Percentiles rank a stretch among this genome's conserved stretches.
These are phyloP conservation scores for Mallotus villosus DNA, from an alignment of 2,797 vertebrate genomes.

Conservation along the genomic window DNA sequence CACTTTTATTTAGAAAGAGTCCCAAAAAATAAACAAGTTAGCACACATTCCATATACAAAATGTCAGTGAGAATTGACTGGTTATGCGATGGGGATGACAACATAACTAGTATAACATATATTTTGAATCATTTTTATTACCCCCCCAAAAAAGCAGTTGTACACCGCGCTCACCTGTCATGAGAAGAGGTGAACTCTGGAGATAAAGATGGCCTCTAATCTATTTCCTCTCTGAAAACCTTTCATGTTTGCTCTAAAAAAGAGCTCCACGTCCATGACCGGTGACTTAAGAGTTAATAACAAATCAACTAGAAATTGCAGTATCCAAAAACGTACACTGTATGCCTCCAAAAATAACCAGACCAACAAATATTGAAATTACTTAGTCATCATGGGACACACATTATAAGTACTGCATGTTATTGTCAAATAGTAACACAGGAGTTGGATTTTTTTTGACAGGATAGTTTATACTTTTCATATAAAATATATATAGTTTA, in stretches of 20 bases:
- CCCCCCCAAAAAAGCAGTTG: constrained; percentile 49
- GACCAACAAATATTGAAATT: constrained; percentile 26
- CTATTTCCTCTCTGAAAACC: constrained; percentile 11
- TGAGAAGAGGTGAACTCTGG: constrained; percentile 30
- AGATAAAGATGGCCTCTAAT: constrained; percentile 12
- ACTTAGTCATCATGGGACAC: background rate
- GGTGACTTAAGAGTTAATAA: constrained; percentile 7
- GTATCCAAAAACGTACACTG: constrained; percentile 26
- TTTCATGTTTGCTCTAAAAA: constrained; percentile 23
- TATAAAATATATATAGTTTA: constrained; percentile 70
- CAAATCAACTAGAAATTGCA: constrained; percentile 17
- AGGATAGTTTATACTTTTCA: constrained; percentile 56
- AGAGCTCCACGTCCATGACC: constrained; percentile 43
- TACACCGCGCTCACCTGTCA: constrained; percentile 44
- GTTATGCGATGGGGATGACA: constrained; percentile 66
- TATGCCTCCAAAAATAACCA: constrained; percentile 17
- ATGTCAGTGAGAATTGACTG: constrained; percentile 75
- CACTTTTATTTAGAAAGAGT: constrained; percentile 83
- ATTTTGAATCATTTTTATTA: constrained; percentile 54
- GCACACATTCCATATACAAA: constrained; percentile 84
- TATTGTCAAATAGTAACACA: constrained; percentile 34
- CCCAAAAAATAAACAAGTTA: constrained; percentile 82
- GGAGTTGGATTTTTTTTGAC: constrained; percentile 50
- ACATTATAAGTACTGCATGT: constrained; percentile 24
- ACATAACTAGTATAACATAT: constrained; percentile 48